Evolutionary conservation across 2,113 vertebrate species (phyloP), one percentile per base, ranked within the genome.

Genomic region (Gopherus evgoodei): DNA sequence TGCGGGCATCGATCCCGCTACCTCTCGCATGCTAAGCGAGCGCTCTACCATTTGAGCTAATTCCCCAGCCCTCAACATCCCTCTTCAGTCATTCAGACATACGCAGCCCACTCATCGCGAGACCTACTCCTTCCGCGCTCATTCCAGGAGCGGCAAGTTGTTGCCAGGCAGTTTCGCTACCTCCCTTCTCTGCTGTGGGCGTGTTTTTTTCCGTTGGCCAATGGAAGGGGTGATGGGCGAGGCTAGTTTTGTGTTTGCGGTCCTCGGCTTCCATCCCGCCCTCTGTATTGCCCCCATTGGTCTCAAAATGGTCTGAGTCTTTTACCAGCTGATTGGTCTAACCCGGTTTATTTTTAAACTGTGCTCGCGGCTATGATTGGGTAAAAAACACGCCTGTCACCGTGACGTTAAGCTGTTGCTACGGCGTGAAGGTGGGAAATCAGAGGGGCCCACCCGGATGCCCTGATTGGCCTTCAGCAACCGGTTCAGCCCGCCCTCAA

Each of bases 31-130:
- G 97, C 98, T 98, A 97, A 98, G 97, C 97, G 97, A 97, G 97
- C 98, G 98, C 98, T 98, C 98, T 98, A 98, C 98, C 97, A 98
- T 93, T 98, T 98, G 98, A 98, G 98, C 98, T 98, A 98, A 98
- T 98, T 98, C 98, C 98, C 98, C 97, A 3, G 1, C 3, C 1
- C 0, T 0, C 1, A 3, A 4, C 2, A 0, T 0, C 0, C 0
- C 0, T 3, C 0, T 3, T 29, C 29, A 22, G 8, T 2, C 17
- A 22, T 17, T 14, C 17, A 24, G 3, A 65, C 9, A 90, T 91
- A 59, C 82, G 72, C 12, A 4, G 1, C 1, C 0, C 0, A 3
- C 4, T 57, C 2, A 22, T 76, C 82, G 50, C 38, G 42, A 89
- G 76, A 85, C 2, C 25, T 0, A 4, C 6, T 24, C 6, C 22